Percentiles rank a stretch among this genome's conserved stretches.
These are phyloP conservation scores for Cheirogaleus medius DNA, from an alignment of 2,113 vertebrate genomes.

Conservation along the genomic window DNA sequence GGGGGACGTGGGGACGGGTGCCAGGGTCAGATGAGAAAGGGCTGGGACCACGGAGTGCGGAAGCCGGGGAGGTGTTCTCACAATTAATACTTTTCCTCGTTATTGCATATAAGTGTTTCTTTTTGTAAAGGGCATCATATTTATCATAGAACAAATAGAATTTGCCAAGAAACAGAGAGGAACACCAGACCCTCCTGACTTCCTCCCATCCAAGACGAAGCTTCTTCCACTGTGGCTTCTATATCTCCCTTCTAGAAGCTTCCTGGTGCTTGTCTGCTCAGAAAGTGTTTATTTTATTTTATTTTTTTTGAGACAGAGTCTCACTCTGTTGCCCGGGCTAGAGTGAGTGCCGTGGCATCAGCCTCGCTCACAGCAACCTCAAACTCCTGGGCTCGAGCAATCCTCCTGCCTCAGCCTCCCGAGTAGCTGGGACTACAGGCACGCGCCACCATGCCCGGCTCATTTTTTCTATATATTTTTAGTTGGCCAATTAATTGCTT, in stretches of 20 bases:
- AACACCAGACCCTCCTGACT: rapidly evolving
- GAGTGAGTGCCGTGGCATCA: too few species aligned
- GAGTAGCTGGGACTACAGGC: too few species aligned
- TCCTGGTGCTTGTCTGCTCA: background rate
- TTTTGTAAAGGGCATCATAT: background rate
- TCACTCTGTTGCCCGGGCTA: too few species aligned
- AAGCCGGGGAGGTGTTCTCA: background rate
- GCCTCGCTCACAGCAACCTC: too few species aligned
- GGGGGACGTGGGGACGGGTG: background rate
- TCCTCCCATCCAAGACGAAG: background rate
- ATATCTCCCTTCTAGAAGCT: background rate
- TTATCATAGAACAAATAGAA: background rate
- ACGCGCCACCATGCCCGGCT: too few species aligned
- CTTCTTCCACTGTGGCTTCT: background rate
- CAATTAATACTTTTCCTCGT: background rate
- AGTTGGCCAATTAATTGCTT: too few species aligned
- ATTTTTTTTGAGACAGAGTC: too few species aligned
- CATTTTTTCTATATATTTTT: too few species aligned
- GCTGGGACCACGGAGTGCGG: background rate
- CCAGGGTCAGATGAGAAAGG: background rate
- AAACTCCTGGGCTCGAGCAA: too few species aligned
- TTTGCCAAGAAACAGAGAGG: background rate
- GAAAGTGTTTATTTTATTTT: background rate
- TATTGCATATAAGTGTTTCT: rapidly evolving
- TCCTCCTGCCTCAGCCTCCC: too few species aligned